phyloP scores from a whole-genome alignment of 1,140 invertebrate genomes.

The Leptinotarsa undecemlineata region DNA sequence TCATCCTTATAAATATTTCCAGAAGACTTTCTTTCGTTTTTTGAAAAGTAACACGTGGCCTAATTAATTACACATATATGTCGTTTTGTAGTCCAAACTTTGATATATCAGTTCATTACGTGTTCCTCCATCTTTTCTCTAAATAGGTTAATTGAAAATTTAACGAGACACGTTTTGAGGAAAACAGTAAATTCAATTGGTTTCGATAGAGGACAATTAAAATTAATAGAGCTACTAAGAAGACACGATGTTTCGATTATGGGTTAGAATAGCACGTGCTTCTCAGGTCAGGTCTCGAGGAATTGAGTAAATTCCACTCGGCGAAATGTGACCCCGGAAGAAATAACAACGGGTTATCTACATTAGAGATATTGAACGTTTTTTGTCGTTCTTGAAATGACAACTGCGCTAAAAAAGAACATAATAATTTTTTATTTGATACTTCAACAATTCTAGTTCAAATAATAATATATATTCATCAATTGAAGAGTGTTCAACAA shows the following conservation, averaged over 20 bases:
- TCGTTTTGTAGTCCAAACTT: too few species aligned
- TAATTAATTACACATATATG: too few species aligned
- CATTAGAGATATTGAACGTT: too few species aligned
- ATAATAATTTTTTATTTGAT: too few species aligned
- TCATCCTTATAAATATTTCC: too few species aligned
- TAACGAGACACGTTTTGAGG: constrained; percentile 20
- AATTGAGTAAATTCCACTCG: neutral
- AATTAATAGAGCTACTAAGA: constrained; percentile 16
- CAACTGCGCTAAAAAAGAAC: too few species aligned
- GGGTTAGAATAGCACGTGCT: constrained; percentile 32
- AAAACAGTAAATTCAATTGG: constrained; percentile 3
- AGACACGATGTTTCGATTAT: constrained; percentile 22
- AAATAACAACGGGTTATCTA: neutral
- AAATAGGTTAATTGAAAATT: constrained; percentile 23
- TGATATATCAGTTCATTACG: neutral
- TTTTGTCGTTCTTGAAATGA: too few species aligned
- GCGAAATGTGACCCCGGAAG: neutral
- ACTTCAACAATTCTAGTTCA: too few species aligned
- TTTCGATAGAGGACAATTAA: constrained; percentile 9
- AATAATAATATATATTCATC: too few species aligned
- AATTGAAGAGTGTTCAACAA: too few species aligned
- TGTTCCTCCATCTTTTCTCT: neutral
- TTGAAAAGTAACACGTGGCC: too few species aligned
- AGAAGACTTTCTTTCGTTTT: too few species aligned
- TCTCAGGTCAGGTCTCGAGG: constrained; percentile 25